Percentiles rank a stretch among this genome's conserved stretches.
Evolutionary conservation across 2,113 vertebrate species (phyloP).

Genomic region (Hemiscyllium ocellatum): DNA sequence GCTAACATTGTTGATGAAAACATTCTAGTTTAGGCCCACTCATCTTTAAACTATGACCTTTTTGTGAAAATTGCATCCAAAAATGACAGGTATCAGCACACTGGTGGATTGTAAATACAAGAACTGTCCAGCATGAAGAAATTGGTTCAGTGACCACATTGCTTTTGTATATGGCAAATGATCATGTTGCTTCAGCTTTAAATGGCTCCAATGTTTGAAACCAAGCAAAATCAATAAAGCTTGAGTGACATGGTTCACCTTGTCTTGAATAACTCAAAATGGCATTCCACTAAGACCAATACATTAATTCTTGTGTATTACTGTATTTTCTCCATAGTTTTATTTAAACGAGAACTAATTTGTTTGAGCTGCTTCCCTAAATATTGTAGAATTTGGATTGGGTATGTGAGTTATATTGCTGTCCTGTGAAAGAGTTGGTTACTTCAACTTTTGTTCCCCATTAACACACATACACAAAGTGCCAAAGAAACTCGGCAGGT

Average conservation of each 20-base stretch:
- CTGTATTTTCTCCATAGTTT: neutral
- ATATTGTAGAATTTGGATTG: neutral
- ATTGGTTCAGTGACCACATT: neutral
- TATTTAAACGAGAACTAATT: neutral
- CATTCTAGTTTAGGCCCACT: neutral
- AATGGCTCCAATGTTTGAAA: neutral
- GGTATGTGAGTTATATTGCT: neutral
- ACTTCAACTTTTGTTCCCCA: neutral
- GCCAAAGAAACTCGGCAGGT: too few relatives aligned
- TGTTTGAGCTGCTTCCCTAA: neutral
- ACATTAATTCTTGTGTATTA: too few relatives aligned
- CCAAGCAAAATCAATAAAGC: neutral
- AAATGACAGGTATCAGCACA: neutral
- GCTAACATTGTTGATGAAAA: neutral
- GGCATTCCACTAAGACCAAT: too few relatives aligned
- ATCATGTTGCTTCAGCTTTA: neutral
- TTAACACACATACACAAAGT: neutral
- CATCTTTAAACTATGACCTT: neutral
- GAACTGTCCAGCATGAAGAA: neutral
- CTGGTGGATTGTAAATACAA: neutral
- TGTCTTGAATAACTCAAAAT: too few relatives aligned
- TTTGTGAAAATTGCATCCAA: neutral
- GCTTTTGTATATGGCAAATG: neutral
- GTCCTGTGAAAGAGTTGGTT: neutral
- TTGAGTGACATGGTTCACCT: too few relatives aligned